Conservation (phyloP, 2,888 invertebrate species). For the Apocheima hispidaria region DNA sequence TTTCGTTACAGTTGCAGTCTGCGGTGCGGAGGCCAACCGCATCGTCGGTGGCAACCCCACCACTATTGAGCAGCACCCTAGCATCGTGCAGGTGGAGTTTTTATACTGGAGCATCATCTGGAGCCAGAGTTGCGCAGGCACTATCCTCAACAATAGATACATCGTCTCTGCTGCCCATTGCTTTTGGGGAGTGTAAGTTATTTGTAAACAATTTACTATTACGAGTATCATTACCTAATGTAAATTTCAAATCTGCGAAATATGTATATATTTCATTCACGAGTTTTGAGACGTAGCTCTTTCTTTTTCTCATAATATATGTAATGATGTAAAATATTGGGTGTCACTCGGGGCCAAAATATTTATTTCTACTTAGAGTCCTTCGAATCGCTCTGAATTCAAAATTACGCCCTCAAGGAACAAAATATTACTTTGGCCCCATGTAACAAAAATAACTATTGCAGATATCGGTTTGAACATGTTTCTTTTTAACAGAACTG, state of each 20-base stretch:
- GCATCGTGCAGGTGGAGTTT: constrained; percentile 61
- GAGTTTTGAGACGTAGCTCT: too few relatives aligned
- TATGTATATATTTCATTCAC: too few relatives aligned
- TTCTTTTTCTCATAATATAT: too few relatives aligned
- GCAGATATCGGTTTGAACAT: neutral
- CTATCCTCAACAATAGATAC: constrained; percentile 52
- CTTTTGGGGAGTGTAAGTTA: constrained; percentile 55
- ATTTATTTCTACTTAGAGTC: too few relatives aligned
- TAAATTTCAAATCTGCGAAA: too few relatives aligned
- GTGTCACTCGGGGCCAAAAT: too few relatives aligned
- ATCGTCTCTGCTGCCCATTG: constrained; percentile 61
- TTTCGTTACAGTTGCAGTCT: constrained; percentile 18
- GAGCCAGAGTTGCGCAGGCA: constrained; percentile 46
- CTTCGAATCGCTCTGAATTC: too few relatives aligned
- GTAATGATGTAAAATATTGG: too few relatives aligned
- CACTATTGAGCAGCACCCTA: constrained; percentile 47
- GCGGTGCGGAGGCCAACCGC: constrained; percentile 20
- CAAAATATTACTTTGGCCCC: too few relatives aligned
- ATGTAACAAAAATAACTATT: too few relatives aligned
- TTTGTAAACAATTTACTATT: neutral
- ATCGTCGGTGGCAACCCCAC: constrained; percentile 36
- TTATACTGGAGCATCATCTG: constrained; percentile 40
- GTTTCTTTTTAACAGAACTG: neutral
- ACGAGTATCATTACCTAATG: too few relatives aligned
- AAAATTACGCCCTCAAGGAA: too few relatives aligned